Evolutionary conservation across 2,888 invertebrate species (phyloP), one percentile per base, ranked within the genome.

Genomic region (Mystacides longicornis): DNA sequence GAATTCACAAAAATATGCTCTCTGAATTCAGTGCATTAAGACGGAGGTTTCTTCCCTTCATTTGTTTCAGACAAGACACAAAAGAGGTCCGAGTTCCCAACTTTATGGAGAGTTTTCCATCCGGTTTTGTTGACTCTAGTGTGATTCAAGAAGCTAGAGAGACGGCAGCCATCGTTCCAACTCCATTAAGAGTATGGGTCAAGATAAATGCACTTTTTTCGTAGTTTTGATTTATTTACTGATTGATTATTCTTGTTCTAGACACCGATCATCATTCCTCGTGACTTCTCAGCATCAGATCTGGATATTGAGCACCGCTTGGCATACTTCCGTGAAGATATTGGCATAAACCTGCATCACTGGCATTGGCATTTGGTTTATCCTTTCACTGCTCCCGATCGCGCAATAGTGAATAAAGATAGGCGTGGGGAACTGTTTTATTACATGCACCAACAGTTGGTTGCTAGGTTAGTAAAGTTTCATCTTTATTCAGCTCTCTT

Each of bases 301-400:
- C 51, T 67, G n/a, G 69, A 71, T 42, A 64, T 65, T 1, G 73
- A 73, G 54, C 70, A 71, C 56, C 63, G 66, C 9, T 23, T 66
- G 23, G 67, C 69, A 23, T 75, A 75, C 60, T 79, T 77, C 69
- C 72, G 79, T 3, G 79, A 79, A 64, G 79, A 79, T 62, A 60
- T 78, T 60, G 76, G 75, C 27, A 64, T 79, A 49, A 79, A 79
- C 64, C 66, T 74, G 0, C 79, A 78, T 64, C 79, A 79, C 57
- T 79, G 78, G 78, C 79, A 79, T 63, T 79, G 79, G 78, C 79
- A 79, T 67, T 66, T 79, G 62, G 74, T 70, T 18, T 71, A 69
- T 58, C 68, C 68, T 0, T 60, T 63, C 49, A 62, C 62, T 33
- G 64, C 64, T 1, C 62, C 65, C 3, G 48, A 48, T 23, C 48